Conservation (phyloP, 2,113 vertebrate genomes). For the Epinephelus cyanopodus region DNA sequence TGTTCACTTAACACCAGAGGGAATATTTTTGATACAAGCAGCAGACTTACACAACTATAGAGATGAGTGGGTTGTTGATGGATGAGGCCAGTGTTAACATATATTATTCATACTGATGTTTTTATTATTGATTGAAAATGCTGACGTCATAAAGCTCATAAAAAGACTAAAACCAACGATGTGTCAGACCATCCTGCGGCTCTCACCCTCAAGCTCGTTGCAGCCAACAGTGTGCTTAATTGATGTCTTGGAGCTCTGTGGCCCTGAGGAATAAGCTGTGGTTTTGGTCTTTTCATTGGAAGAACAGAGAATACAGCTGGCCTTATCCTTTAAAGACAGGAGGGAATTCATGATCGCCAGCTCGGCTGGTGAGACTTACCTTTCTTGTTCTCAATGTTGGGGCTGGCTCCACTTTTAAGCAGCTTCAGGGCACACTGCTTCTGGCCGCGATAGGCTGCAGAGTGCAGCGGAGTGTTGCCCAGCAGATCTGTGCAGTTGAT, state of each 20-base stretch:
- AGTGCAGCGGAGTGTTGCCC: conserved; percentile 96
- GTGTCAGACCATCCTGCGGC: too few relatives aligned
- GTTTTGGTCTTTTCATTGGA: not conserved
- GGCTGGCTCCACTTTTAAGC: conserved; percentile 89
- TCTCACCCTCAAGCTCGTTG: too few relatives aligned
- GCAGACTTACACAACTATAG: not conserved
- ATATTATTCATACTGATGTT: not conserved
- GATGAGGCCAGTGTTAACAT: too few relatives aligned
- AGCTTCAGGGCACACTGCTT: conserved; percentile 92
- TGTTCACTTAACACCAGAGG: not conserved
- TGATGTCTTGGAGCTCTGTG: not conserved
- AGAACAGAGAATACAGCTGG: not conserved
- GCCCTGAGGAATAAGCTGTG: too few relatives aligned
- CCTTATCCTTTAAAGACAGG: not conserved
- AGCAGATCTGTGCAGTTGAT: conserved; percentile 93
- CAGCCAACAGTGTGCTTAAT: not conserved
- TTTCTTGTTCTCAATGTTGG: conserved; percentile 90
- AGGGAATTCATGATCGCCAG: not conserved
- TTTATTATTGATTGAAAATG: not conserved
- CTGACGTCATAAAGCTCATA: not conserved
- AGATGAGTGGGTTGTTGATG: not conserved
- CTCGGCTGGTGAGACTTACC: conserved; percentile 76
- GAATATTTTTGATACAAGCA: not conserved
- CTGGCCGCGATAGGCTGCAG: conserved; percentile 95
- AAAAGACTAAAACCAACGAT: too few relatives aligned